Base-by-base conservation (phyloP, 2,113 vertebrate species). In the Tragelaphus buxtoni region DNA sequence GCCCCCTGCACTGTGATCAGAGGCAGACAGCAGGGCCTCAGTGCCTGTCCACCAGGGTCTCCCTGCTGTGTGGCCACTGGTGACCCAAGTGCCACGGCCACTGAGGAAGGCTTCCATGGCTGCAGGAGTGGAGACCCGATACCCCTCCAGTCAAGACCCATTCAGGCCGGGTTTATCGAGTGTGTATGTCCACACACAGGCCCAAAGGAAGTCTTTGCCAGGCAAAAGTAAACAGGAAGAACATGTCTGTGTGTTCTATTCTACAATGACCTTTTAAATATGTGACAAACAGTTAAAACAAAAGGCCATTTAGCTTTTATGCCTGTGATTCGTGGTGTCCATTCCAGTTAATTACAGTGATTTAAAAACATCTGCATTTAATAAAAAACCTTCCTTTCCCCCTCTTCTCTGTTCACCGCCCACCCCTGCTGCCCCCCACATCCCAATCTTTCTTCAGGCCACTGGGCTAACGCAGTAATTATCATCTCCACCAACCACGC, bases 351-450 rank as follows among this genome's bases (percentile, higher is more conserved):
- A 98, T 98, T 97, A 93, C 84, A 97, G 95, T 90, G 91, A 96
- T 98, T 98, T 95, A 83, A 95, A 98, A 98, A 98, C 98, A 98
- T 97, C 98, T 98, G 98, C 96, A 95, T 98, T 98, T 98, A 97
- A 98, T 98, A 98, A 98, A 97, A 97, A 95, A 35, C 86, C 86
- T 98, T 96, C 97, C 94, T 97, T 91, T 95, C 86, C 90, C 94
- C 85, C 93, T 92, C 10, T 87, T 96, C 97, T 95, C 97, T 63
- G 86, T 42, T 97, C 90, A 85, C 17, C 56, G 18, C n/a, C n/a
- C 2, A 4, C n/a, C n/a, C 55, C 22, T 47, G 47, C 47, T 47
- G 16, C n/a, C 4, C 13, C n/a, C 18, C 2, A 0, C 92, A 91
- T 90, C 53, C 17, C 91, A 55, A 91, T 89, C 96, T 89, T 97